A percentile compares a stretch with the other conserved stretches of the same genome.
Conservation (phyloP, 2,888 invertebrate genomes). For the Clivina fossor region DNA sequence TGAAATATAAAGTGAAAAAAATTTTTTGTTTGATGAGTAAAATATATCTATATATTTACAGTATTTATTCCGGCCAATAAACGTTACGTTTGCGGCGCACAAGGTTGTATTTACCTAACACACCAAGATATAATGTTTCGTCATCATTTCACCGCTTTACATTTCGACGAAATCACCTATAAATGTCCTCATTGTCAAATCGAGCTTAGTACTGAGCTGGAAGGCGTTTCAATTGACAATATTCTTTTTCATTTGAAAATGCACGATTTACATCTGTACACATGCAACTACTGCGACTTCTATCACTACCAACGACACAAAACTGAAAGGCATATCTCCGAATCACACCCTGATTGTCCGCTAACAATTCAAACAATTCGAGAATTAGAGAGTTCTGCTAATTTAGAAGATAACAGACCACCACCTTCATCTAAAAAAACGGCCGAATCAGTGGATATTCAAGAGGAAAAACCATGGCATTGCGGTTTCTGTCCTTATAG, state of each 20-base stretch:
- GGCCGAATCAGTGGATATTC: too few species aligned
- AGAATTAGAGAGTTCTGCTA: conserved; percentile 44
- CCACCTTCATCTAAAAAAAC: conserved; percentile 26
- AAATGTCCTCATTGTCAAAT: conserved; percentile 72
- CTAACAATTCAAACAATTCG: conserved; percentile 53
- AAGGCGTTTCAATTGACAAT: conserved; percentile 58
- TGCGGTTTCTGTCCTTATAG: conserved; percentile 69
- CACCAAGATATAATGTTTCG: conserved; percentile 71
- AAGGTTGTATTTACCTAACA: conserved; percentile 70
- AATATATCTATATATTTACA: conserved; percentile 53
- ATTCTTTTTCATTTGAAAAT: conserved; percentile 72
- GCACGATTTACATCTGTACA: conserved; percentile 72
- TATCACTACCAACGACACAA: conserved; percentile 64
- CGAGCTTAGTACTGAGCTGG: conserved; percentile 55
- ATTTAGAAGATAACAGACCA: conserved; percentile 41
- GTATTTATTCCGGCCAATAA: conserved; percentile 57
- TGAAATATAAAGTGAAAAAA: too few species aligned
- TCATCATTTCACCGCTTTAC: conserved; percentile 72
- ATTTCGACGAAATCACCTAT: conserved; percentile 57
- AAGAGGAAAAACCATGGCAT: conserved; percentile 68
- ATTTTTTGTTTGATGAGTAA: too few species aligned
- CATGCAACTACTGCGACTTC: conserved; percentile 69
- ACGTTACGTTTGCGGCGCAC: conserved; percentile 72
- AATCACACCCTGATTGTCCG: conserved; percentile 60
- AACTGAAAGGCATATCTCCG: conserved; percentile 68